Evolutionary conservation across 2,797 vertebrate genomes (phyloP).

Genomic region (Coluber constrictor): DNA sequence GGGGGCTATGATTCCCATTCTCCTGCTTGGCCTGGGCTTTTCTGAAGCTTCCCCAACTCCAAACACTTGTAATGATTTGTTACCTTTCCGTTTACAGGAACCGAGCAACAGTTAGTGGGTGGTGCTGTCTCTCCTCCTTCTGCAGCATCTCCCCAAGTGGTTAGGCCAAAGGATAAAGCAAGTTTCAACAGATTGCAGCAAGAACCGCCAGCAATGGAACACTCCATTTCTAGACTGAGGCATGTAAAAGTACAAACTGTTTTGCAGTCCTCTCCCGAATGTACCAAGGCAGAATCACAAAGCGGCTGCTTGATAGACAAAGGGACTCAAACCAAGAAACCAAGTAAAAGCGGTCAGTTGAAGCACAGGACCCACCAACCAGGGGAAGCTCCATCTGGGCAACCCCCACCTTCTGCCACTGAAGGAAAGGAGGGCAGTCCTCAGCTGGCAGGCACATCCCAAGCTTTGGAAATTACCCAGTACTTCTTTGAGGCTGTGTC

Average conservation of each 20-base stretch:
- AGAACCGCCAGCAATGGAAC: conserved; percentile 64
- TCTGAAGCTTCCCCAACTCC: neutral
- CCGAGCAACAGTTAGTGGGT: conserved; percentile 61
- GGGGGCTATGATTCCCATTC: neutral
- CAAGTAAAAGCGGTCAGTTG: conserved; percentile 67
- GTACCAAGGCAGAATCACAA: conserved; percentile 66
- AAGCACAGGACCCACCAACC: conserved; percentile 66
- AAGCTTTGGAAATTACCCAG: conserved; percentile 91
- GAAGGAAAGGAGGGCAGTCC: conserved; percentile 53
- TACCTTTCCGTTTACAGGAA: conserved; percentile 62
- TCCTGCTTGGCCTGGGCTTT: neutral
- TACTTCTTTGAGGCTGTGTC: conserved; percentile 95
- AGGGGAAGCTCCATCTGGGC: neutral
- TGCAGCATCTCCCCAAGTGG: conserved; percentile 74
- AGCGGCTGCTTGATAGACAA: conserved; percentile 59
- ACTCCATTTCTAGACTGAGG: conserved; percentile 44
- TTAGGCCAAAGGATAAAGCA: conserved; percentile 86
- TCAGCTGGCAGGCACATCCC: conserved; percentile 75
- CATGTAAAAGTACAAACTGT: conserved; percentile 63
- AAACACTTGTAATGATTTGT: neutral
- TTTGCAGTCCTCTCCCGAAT: conserved; percentile 56
- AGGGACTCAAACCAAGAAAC: conserved; percentile 72
- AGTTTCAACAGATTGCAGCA: conserved; percentile 65
- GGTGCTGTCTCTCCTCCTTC: conserved; percentile 56
- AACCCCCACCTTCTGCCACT: conserved; percentile 4